Evolutionary conservation across 2,888 invertebrate species (phyloP).

Genomic region (Vesta saturnalis): DNA sequence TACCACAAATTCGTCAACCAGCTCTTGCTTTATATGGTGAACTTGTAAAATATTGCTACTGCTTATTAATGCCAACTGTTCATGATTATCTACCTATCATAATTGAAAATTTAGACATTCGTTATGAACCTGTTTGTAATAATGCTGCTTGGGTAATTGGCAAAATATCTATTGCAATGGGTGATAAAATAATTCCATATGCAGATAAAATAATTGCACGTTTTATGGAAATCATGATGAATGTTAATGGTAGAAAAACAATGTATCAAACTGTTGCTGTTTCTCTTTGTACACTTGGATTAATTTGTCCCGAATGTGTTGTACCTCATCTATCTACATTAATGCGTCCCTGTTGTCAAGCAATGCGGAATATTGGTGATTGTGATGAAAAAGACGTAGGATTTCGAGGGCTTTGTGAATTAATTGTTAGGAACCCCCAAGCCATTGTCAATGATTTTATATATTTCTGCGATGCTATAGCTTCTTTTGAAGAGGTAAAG

Average conservation of each 20-base stretch:
- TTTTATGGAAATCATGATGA: conserved; percentile 92
- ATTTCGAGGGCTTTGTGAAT: conserved; percentile 97
- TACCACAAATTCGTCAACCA: conserved; percentile 78
- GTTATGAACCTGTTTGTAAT: conserved; percentile 97
- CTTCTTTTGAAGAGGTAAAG: conserved; percentile 86
- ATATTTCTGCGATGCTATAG: conserved; percentile 99
- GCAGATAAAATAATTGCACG: conserved; percentile 87
- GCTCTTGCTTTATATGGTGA: conserved; percentile 82
- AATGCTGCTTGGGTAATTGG: conserved; percentile 99
- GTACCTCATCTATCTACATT: conserved; percentile 98
- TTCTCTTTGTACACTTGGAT: conserved; percentile 99
- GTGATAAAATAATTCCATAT: conserved; percentile 90
- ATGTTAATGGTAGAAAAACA: conserved; percentile 94
- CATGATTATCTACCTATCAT: conserved; percentile 95
- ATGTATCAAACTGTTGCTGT: conserved; percentile 99
- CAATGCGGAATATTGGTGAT: conserved; percentile 96
- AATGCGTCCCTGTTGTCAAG: conserved; percentile 98
- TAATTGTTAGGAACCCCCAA: conserved; percentile 95
- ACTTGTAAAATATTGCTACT: conserved; percentile 79
- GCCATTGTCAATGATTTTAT: conserved; percentile 97
- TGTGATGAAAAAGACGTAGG: conserved; percentile 99
- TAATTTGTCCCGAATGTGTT: conserved; percentile 99
- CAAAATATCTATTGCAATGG: conserved; percentile 95
- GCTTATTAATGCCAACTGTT: conserved; percentile 93
- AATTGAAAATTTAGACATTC: conserved; percentile 95